Evolutionary conservation across 2,797 vertebrate species (phyloP), one percentile per base, ranked within the genome.

Genomic region (Merluccius polli): DNA sequence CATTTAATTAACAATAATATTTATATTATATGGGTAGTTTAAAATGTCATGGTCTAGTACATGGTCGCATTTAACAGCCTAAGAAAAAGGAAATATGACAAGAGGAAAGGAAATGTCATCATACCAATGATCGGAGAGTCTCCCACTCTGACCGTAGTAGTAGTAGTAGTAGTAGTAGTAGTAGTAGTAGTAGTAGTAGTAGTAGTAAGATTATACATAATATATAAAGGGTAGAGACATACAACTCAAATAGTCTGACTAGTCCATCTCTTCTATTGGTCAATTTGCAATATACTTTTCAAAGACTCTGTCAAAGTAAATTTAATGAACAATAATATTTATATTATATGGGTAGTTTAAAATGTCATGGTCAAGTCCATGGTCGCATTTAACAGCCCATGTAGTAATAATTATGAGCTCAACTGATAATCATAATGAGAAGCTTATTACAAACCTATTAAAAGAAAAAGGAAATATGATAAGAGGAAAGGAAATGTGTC

Each of bases 91-190:
- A 65, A 27, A 65, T 65, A 12, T 27, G 59, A 59, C 52, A 24
- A 65, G 24, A 65, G 59, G 24, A 27, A 65, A 65, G 59, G 59
- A 65, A 65, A 65, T 27, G 59, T 27, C 59, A 27, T 65, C 85
- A 32, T 87, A 96, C 93, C 93, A 81, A 96, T 88, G 48, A 95
- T 77, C 0, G 95, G 93, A 3, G 94, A 91, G 85, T 97, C 95
- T 83, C 95, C 95, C 0, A 96, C 95, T 77, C 95, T 89, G 82
- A 95, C 95, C n/a, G n/a, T n/a, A n/a, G n/a, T n/a, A n/a, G n/a
- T n/a, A n/a, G 10, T 52, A 21, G 16, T 44, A 44, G 11, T 41
- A 0, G 16, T 3, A 44, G 16, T 48, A 48, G 18, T 18, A 21
- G 18, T 6, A 48, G 16, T 6, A 48, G 4, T 48, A 18, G 12